Percentiles rank a stretch among this genome's conserved stretches.
Evolutionary conservation across 1,140 invertebrate genomes (phyloP).

Genomic region (Eueides isabella): DNA sequence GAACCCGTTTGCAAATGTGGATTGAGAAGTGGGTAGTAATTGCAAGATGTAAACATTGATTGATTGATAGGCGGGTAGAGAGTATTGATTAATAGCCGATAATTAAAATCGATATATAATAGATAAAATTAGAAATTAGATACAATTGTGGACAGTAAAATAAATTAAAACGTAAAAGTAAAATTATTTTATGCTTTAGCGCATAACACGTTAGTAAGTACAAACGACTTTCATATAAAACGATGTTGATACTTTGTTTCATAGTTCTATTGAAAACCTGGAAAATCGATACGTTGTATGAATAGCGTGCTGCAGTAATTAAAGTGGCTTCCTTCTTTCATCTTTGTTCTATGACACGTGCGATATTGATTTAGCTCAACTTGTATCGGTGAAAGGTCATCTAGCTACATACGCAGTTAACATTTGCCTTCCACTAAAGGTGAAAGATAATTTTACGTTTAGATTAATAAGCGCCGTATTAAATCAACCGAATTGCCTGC

Average conservation of each 20-base stretch:
- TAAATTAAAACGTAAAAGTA: too few species aligned
- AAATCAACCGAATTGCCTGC: background rate
- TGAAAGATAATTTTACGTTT: slow-evolving; percentile 14
- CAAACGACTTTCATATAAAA: background rate
- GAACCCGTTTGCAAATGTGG: too few species aligned
- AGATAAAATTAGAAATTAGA: too few species aligned
- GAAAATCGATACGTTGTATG: background rate
- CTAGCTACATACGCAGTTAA: background rate
- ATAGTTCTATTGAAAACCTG: background rate
- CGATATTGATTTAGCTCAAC: background rate
- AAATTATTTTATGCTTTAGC: too few species aligned
- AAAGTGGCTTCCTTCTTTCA: background rate
- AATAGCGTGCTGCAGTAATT: background rate
- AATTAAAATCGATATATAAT: too few species aligned
- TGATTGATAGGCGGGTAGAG: too few species aligned
- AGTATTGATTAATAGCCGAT: too few species aligned
- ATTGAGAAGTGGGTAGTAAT: too few species aligned
- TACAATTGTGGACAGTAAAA: too few species aligned
- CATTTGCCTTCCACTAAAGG: background rate
- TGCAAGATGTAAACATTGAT: too few species aligned
- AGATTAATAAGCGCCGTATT: background rate
- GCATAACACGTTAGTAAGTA: too few species aligned
- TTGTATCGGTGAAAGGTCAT: slow-evolving; percentile 14
- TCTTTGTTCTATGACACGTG: background rate
- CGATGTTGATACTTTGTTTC: background rate